A percentile compares a stretch with the other conserved stretches of the same genome.
phyloP scores from a whole-genome alignment of 2,113 vertebrate species.

The Nibea albiflora region DNA sequence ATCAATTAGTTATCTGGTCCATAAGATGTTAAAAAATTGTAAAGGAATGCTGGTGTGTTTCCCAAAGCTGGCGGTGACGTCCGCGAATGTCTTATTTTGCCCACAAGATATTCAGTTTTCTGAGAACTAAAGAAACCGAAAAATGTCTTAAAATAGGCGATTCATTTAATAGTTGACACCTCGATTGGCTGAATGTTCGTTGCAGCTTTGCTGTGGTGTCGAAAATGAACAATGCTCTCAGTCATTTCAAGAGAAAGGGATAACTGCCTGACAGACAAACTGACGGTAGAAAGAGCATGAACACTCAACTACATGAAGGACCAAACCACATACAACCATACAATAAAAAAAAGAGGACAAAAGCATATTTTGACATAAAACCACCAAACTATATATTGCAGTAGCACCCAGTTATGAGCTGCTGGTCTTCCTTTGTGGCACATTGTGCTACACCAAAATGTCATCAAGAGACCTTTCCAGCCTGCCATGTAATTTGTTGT shows the following conservation, averaged over 20 bases:
- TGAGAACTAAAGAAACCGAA: too few relatives aligned
- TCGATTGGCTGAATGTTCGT: too few relatives aligned
- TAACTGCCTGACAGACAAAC: neutral
- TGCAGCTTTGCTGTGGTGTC: too few relatives aligned
- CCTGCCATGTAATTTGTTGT: slow-evolving; percentile 10
- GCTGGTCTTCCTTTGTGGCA: neutral
- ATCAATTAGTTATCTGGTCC: too few relatives aligned
- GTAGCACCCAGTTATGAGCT: slow-evolving; percentile 1
- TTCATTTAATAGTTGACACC: too few relatives aligned
- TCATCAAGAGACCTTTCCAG: slow-evolving; percentile 29
- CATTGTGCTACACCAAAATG: slow-evolving; percentile 16
- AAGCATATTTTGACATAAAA: neutral
- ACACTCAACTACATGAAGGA: neutral
- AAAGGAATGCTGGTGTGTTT: too few relatives aligned
- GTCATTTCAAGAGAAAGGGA: neutral
- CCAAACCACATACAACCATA: neutral
- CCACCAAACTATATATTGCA: neutral
- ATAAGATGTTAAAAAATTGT: too few relatives aligned
- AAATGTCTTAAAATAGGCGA: too few relatives aligned
- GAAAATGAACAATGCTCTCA: too few relatives aligned
- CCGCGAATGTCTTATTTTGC: too few relatives aligned
- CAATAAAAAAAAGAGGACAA: neutral
- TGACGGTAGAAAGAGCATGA: neutral
- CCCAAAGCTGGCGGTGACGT: too few relatives aligned
- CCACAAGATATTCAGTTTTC: too few relatives aligned